phyloP scores from a whole-genome alignment of 1,140 invertebrate species.

The Zaprionus davidi region DNA sequence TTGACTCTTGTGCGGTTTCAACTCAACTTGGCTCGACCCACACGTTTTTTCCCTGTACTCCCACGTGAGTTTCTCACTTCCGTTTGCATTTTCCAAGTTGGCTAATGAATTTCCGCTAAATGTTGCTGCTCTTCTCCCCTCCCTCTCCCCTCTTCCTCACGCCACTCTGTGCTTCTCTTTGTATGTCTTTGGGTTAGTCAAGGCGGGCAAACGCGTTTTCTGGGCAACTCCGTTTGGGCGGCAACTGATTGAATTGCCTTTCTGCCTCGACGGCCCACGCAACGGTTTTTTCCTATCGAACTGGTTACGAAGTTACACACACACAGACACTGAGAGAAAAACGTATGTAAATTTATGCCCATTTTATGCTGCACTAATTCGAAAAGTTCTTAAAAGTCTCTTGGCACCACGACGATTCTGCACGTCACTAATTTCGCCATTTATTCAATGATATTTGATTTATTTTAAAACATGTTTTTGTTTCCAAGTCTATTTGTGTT shows the following conservation, averaged over 20 bases:
- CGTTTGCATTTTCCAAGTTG: conserved; percentile 63
- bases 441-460: conserved; percentile 18
- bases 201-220: conserved; percentile 32
- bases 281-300: conserved; percentile 47
- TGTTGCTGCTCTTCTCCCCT: not conserved
- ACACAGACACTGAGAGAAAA: not conserved
- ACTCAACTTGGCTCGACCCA: conserved; percentile 28
- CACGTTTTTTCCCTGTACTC: conserved; percentile 24
- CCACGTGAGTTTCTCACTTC: conserved; percentile 62
- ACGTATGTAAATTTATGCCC: conserved; percentile 55
- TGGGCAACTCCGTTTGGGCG: conserved; percentile 40
- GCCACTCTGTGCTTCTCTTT: not conserved
- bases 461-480: conserved; percentile 7
- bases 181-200: conserved; percentile 50
- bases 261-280: conserved; percentile 51
- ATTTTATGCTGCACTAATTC: conserved; percentile 29
- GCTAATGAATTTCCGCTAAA: conserved; percentile 77
- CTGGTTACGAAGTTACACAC: conserved; percentile 38
- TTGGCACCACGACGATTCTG: not conserved
- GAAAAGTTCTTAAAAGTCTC: not conserved
- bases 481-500: not conserved
- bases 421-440: conserved; percentile 4
- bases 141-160: too few relatives aligned
- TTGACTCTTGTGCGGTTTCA: conserved; percentile 61
- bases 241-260: conserved; percentile 53